Conservation (phyloP, 2,797 vertebrate genomes). For the Danio jaintianensis region DNA sequence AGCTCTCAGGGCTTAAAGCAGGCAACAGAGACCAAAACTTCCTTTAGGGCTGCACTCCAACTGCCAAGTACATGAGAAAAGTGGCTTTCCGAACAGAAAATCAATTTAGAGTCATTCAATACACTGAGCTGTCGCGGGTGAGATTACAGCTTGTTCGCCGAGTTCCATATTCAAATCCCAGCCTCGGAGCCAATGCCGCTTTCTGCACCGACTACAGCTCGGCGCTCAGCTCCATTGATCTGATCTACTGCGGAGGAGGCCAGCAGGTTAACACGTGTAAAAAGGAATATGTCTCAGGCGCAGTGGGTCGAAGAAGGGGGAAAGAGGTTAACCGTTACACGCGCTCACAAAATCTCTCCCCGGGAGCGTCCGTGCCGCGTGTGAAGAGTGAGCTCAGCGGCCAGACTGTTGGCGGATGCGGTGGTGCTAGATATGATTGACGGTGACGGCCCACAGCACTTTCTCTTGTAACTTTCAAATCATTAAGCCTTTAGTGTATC, state of each 20-base stretch:
- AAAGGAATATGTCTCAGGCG: constrained; percentile 63
- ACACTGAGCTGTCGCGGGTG: constrained; percentile 43
- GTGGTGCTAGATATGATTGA: constrained; percentile 80
- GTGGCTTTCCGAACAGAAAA: constrained; percentile 50
- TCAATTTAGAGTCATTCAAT: constrained; percentile 47
- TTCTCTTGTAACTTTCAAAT: constrained; percentile 84
- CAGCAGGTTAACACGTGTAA: constrained; percentile 67
- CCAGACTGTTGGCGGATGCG: constrained; percentile 73
- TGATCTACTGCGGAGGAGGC: constrained; percentile 63
- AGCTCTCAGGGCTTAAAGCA: constrained; percentile 9
- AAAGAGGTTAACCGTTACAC: constrained; percentile 56
- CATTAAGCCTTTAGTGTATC: constrained; percentile 81
- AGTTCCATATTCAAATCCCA: constrained; percentile 59
- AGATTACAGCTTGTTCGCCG: constrained; percentile 48
- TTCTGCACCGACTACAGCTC: constrained; percentile 42
- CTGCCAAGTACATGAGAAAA: constrained; percentile 46
- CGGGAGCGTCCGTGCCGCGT: constrained; percentile 32
- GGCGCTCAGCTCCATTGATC: constrained; percentile 63
- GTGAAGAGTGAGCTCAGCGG: constrained; percentile 69
- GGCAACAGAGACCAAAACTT: constrained; percentile 40
- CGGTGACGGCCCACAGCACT: constrained; percentile 74
- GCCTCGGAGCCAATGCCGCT: constrained; percentile 46
- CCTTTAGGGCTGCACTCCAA: constrained; percentile 40
- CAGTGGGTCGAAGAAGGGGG: constrained; percentile 38
- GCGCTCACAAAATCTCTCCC: constrained; percentile 18